phyloP scores from a whole-genome alignment of 2,888 invertebrate species.

The Perithous albicinctus region DNA sequence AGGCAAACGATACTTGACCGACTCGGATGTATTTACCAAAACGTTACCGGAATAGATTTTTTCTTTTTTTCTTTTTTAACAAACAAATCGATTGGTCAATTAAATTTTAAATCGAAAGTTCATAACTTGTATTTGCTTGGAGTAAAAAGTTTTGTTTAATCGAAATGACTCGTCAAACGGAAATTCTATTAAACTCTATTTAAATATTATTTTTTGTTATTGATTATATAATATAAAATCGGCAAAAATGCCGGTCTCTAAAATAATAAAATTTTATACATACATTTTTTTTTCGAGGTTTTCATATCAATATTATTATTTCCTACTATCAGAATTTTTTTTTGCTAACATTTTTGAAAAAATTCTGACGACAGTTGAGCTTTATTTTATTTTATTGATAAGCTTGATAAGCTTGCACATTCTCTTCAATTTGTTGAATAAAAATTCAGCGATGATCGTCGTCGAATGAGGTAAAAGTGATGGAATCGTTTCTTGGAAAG shows the following conservation, averaged over 20 bases:
- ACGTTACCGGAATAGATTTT: not conserved
- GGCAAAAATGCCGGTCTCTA: not conserved
- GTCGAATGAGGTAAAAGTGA: conserved; percentile 18
- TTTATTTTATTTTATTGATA: too few relatives aligned
- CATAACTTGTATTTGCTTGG: not conserved
- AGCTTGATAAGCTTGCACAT: not conserved
- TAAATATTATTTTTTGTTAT: not conserved
- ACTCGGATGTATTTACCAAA: not conserved
- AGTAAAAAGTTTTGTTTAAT: not conserved
- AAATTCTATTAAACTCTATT: not conserved
- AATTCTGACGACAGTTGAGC: too few relatives aligned
- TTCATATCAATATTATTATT: too few relatives aligned
- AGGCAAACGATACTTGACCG: not conserved
- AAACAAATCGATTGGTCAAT: not conserved
- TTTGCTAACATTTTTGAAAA: too few relatives aligned
- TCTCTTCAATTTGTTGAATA: conserved; percentile 32
- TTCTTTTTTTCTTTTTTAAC: not conserved
- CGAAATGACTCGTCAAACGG: not conserved
- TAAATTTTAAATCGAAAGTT: not conserved
- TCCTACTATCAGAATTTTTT: too few relatives aligned
- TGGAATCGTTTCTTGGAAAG: not conserved
- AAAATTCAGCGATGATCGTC: conserved; percentile 23
- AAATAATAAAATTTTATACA: too few relatives aligned
- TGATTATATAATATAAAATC: not conserved
- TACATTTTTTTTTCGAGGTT: too few relatives aligned